Percentiles rank a stretch among this genome's conserved stretches.
phyloP scores from a whole-genome alignment of 2,797 vertebrate genomes.

The Gymnothorax reevesii region DNA sequence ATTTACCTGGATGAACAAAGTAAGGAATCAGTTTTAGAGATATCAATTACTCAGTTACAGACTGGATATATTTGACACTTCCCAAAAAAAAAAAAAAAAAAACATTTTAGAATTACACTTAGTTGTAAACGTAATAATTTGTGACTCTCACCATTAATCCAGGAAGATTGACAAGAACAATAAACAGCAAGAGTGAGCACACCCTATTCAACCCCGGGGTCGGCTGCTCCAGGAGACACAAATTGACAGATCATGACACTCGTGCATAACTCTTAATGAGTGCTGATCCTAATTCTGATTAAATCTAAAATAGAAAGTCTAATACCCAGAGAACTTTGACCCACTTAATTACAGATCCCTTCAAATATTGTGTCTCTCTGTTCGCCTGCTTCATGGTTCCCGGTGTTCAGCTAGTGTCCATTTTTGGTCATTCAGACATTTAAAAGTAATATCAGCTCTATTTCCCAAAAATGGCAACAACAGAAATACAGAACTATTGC shows the following conservation, averaged over 20 bases:
- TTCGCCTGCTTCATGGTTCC: not conserved
- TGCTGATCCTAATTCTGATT: constrained; percentile 4
- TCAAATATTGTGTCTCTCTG: not conserved
- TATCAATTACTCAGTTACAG: not conserved
- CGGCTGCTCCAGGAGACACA: not conserved
- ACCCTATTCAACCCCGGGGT: not conserved
- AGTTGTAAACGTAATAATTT: not conserved
- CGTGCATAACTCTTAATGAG: constrained; percentile 7
- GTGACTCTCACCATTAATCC: constrained; percentile 13
- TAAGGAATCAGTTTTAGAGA: not conserved
- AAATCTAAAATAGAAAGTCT: not conserved
- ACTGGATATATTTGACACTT: not conserved
- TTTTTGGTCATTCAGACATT: not conserved
- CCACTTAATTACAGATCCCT: not conserved
- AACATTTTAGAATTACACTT: not conserved
- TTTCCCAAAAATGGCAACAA: not conserved
- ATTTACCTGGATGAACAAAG: not conserved
- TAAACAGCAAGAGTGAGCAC: not conserved
- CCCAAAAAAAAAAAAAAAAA: not conserved
- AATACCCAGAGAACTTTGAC: not conserved
- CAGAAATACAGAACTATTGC: not conserved
- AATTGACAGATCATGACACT: not conserved
- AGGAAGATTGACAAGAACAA: constrained; percentile 15
- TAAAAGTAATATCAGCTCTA: not conserved
- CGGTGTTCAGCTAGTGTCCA: not conserved